These are phyloP conservation scores for Habroteleia sp. DNA, from an alignment of 2,888 invertebrate species.

Conservation along the genomic window DNA sequence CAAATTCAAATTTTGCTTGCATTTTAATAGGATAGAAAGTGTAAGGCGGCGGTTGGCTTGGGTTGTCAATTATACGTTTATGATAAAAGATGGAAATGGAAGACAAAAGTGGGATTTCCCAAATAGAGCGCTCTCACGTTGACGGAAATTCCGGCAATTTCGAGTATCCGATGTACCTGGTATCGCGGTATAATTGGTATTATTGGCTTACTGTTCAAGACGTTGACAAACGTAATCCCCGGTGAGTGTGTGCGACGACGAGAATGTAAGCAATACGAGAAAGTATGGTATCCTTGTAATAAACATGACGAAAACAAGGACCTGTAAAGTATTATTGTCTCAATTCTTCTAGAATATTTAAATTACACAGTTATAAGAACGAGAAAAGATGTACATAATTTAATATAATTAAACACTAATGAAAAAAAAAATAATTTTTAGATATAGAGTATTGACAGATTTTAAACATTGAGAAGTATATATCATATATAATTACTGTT, in stretches of 20 bases:
- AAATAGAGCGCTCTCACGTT: conserved; percentile 24
- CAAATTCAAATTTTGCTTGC: too few relatives aligned
- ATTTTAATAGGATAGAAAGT: conserved; percentile 3
- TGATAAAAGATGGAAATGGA: not conserved
- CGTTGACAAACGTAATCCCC: conserved; percentile 78
- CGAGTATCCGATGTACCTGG: not conserved
- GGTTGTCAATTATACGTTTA: not conserved
- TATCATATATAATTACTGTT: too few relatives aligned
- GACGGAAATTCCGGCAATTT: conserved; percentile 34
- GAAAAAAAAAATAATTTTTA: too few relatives aligned
- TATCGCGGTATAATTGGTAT: conserved; percentile 41
- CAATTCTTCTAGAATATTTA: too few relatives aligned
- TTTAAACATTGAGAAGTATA: too few relatives aligned
- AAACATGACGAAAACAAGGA: conserved; percentile 54
- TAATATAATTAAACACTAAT: too few relatives aligned
- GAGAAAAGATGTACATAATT: too few relatives aligned
- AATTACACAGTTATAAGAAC: too few relatives aligned
- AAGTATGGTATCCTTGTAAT: conserved; percentile 58
- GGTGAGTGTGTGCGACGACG: conserved; percentile 67
- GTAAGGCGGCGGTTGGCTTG: too few relatives aligned
- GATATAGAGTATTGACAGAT: too few relatives aligned
- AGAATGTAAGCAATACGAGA: conserved; percentile 68
- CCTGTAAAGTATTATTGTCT: conserved; percentile 50
- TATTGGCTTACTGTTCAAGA: conserved; percentile 78
- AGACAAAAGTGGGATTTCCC: conserved; percentile 20